phyloP scores from a whole-genome alignment of 1,140 invertebrate genomes.

The Gryllus bimaculatus region DNA sequence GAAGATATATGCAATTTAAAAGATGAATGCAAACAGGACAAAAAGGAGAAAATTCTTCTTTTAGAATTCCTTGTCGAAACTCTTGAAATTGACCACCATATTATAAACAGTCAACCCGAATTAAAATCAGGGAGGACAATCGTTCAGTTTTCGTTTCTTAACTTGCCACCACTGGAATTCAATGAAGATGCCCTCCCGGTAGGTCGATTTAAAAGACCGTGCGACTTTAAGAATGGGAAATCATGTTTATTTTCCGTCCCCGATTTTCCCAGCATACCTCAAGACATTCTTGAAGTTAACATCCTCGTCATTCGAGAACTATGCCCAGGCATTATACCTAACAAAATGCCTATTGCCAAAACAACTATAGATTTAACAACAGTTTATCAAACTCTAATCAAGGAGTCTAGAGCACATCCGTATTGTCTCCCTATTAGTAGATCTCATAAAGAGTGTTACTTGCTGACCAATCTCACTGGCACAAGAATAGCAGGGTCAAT shows the following conservation, averaged over 20 bases:
- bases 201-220: not conserved
- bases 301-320: not conserved
- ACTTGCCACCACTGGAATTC: not conserved
- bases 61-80: not conserved
- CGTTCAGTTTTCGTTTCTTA: not conserved
- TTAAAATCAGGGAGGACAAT: not conserved
- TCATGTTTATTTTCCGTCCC: not conserved
- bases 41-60: not conserved
- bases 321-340: not conserved
- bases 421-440: not conserved
- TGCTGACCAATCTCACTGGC: not conserved
- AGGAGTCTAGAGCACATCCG: not conserved
- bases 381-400: not conserved
- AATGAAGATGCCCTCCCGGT: not conserved
- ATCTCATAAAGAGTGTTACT: not conserved
- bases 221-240: not conserved
- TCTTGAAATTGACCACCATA: not conserved
- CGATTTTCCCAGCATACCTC: not conserved
- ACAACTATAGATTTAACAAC: not conserved
- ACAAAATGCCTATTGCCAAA: not conserved
- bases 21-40: too few relatives aligned
- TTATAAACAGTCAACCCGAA: not conserved
- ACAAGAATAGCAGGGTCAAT: not conserved
- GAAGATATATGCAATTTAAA: too few relatives aligned
- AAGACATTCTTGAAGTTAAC: not conserved